Evolutionary conservation across 1,140 invertebrate genomes (phyloP), one percentile per base, ranked within the genome.

Genomic region (Drosophila repletoides): DNA sequence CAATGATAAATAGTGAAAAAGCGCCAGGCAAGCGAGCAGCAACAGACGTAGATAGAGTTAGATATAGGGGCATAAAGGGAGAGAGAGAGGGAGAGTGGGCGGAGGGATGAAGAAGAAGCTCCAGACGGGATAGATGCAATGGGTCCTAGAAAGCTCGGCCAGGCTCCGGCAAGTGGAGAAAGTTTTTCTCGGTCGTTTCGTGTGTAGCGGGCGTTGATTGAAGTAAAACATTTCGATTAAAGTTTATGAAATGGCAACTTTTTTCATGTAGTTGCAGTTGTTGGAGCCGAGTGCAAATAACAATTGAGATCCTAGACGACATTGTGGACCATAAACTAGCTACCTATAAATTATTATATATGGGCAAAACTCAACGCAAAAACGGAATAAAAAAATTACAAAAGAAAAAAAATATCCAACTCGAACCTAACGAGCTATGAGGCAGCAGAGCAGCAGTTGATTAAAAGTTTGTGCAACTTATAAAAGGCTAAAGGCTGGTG

Each of bases 1-100:
- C 80, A 86, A 86, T 86, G 80, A 86, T 86, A 86, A 86, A 86
- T 86, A 86, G 80, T 86, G 81, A 81, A 86, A 86, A 87, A 87
- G 80, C 81, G 68, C 71, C 75, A 72, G 79, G 63, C 80, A 14
- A 80, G 55, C 74, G 29, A 63, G 74, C n/a, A n/a, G n/a, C 43
- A 61, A 33, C 53, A 71, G 48, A 29, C 36, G 31, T 19, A 34
- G 21, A 29, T 29, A 31, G 22, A 46, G 33, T 49, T 26, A 36
- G 46, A 9, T 29, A 29, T 9, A 10, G 22, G 60, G 21, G 12
- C n/a, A n/a, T n/a, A n/a, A n/a, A 19, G 17, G 26, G 9, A 31
- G 38, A 12, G 55, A 9, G 22, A 22, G 17, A 40, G 22, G n/a
- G 33, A 40, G 26, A 48, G 45, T n/a, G 21, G 14, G 10, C n/a